Evolutionary conservation across 1,140 invertebrate species (phyloP), one percentile per base, ranked within the genome.

Genomic region (Eriocheir sinensis): DNA sequence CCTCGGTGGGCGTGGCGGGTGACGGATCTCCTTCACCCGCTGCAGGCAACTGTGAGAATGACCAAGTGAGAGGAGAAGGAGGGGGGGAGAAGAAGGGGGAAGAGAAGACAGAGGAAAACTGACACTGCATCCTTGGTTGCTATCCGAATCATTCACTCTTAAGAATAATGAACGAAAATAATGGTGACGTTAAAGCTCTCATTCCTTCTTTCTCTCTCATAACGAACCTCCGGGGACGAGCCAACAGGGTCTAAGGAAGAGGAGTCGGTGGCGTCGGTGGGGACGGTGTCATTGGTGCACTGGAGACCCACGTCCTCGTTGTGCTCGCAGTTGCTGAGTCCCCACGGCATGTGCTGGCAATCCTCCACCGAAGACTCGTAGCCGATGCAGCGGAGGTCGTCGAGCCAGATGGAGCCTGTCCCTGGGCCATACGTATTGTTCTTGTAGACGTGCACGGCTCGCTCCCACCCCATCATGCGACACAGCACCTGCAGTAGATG

Each of bases 251-350:
- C 80, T 0, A n/a, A 72, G 34, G 21, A 95, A 44, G n/a, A 90
- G 21, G n/a, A 32, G 27, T 0, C 27, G 12, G 44, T 94, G 30
- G 48, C 93, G 27, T 40, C 30, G 30, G 3, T 53, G 0, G 17
- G 40, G 40, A 12, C 48, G 96, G 96, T 94, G 9, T 15, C 36
- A n/a, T 83, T 92, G 85, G 96, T 96, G 96, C 98, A 98, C 32
- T 97, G 97, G 21, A 98, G 97, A n/a, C 97, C 97, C 6, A 98
- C 98, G 96, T 98, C 98, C 96, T 98, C 98, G n/a, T 97, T 97
- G 96, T 98, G 98, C 95, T 98, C 97, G 96, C 98, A 98, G 96
- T 98, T 97, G 90, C 97, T 97, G 27, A 93, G 94, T 34, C 98
- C 98, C 98, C 98, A 98, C n/a, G 97, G 96, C 96, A 97, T 97